Evolutionary conservation across 2,797 vertebrate species (phyloP).

Genomic region (Lutjanus campechanus): DNA sequence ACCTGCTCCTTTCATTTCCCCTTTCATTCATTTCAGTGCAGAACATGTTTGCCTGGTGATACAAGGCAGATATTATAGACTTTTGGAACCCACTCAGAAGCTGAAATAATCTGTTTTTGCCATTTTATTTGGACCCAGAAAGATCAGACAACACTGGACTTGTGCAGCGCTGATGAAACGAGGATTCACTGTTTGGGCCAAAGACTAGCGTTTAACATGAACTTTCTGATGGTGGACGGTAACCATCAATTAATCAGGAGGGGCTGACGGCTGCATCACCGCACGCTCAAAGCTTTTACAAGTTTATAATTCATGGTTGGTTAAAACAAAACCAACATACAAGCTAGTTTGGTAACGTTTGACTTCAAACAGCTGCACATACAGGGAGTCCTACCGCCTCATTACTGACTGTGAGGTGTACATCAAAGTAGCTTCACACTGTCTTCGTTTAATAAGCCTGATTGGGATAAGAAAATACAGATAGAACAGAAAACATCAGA

Average conservation of each 20-base stretch:
- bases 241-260: slow-evolving; percentile 28
- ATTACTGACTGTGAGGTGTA: slow-evolving; percentile 26
- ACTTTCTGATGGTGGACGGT: slow-evolving; percentile 6
- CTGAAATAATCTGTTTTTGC: not conserved
- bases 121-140: slow-evolving; percentile 20
- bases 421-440: slow-evolving; percentile 43
- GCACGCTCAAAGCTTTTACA: slow-evolving; percentile 1
- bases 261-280: not conserved
- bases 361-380: slow-evolving; percentile 25
- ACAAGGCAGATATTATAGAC: not conserved
- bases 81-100: not conserved
- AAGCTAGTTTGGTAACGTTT: slow-evolving; percentile 11
- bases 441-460: slow-evolving; percentile 18
- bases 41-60: not conserved
- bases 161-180: slow-evolving; percentile 21
- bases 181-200: slow-evolving; percentile 13
- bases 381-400: not conserved
- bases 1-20: not conserved
- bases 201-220: slow-evolving; percentile 20
- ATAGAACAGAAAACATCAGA: not conserved
- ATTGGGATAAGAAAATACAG: slow-evolving; percentile 17
- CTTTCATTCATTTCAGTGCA: slow-evolving; percentile 3
- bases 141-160: slow-evolving; percentile 11
- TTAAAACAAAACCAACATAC: slow-evolving; percentile 2
- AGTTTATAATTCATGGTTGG: not conserved